Conservation (phyloP, 2,113 vertebrate species). For the Mormoops blainvillei region DNA sequence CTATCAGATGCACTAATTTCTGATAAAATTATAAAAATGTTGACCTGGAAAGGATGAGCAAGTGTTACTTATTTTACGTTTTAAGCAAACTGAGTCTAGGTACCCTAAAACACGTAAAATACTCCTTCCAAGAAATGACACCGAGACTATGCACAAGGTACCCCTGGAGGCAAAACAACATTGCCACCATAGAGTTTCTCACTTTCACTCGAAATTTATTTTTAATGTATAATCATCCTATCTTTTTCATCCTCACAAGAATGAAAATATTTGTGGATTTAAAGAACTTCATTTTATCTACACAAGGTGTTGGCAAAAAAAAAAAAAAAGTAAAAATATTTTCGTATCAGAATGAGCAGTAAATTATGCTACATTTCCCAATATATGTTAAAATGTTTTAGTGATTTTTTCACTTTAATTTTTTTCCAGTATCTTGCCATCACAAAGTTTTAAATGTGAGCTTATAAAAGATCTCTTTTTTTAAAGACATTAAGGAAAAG, state of each 20-base stretch:
- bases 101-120: not conserved
- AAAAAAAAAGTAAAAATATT: not conserved
- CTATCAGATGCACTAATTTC: not conserved
- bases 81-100: not conserved
- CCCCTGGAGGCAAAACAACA: not conserved
- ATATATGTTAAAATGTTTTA: not conserved
- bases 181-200: not conserved
- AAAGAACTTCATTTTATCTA: slow-evolving; percentile 9
- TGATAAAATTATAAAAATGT: not conserved
- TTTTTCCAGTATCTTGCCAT: slow-evolving; percentile 3
- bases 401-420: not conserved
- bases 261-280: slow-evolving; percentile 15
- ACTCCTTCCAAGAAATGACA: not conserved
- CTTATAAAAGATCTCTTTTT: not conserved
- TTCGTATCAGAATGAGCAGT: not conserved
- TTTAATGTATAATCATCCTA: not conserved
- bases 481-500: not conserved
- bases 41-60: not conserved
- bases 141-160: not conserved
- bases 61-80: not conserved
- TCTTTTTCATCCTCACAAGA: not conserved
- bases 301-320: not conserved
- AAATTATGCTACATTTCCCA: slow-evolving; percentile 25
- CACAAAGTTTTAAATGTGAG: not conserved
- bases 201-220: slow-evolving; percentile 18